Evolutionary conservation across 2,888 invertebrate genomes (phyloP).

Genomic region (Cryptocheilus praepositus): DNA sequence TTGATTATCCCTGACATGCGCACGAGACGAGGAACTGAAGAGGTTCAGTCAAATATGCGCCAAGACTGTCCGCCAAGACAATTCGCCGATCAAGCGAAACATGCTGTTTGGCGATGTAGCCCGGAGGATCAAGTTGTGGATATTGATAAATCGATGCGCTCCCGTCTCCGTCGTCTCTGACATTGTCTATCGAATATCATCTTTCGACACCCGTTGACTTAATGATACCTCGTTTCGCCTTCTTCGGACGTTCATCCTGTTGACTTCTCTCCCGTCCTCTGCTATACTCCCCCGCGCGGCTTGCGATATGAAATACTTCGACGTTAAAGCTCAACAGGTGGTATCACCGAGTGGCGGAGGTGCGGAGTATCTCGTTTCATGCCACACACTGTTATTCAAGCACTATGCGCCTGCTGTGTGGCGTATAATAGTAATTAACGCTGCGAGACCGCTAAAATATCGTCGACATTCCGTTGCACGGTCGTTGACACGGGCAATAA

Average conservation of each 20-base stretch:
- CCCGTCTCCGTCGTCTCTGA: no score
- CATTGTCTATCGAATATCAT: conserved; percentile 3
- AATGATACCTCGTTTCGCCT: no score
- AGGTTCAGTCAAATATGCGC: no score
- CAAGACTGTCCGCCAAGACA: not conserved
- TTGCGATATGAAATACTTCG: conserved; percentile 47
- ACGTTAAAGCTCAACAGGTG: conserved; percentile 56
- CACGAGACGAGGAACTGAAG: no score
- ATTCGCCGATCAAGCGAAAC: not conserved
- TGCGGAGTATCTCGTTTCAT: conserved; percentile 59
- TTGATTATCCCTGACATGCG: no score
- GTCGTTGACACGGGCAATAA: conserved; percentile 49
- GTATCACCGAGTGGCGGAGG: conserved; percentile 51
- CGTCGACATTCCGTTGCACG: conserved; percentile 43
- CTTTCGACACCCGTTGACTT: conserved; percentile 8
- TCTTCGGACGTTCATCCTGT: not conserved
- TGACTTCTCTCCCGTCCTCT: not conserved
- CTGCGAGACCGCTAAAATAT: conserved; percentile 54
- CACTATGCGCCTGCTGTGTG: conserved; percentile 47
- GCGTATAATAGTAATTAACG: conserved; percentile 58
- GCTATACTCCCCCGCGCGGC: conserved; percentile 1
- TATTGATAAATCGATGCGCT: no score
- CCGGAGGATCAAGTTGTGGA: no score
- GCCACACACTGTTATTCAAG: conserved; percentile 56
- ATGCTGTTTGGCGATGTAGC: not conserved